These are phyloP conservation scores for Micronycteris hirsuta DNA, from an alignment of 2,113 vertebrate species.

Conservation along the genomic window DNA sequence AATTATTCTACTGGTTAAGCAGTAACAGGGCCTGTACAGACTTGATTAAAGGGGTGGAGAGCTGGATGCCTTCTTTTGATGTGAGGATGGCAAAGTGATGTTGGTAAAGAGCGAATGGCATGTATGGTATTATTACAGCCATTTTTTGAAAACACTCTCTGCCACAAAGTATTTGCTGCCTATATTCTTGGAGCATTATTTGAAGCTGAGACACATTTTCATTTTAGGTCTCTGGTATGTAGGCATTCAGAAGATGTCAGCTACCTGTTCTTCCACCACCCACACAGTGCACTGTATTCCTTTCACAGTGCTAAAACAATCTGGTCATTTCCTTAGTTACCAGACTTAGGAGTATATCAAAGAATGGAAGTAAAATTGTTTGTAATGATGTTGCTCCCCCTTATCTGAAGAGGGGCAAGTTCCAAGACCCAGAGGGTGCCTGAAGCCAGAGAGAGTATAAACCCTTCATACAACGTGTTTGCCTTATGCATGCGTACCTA, in stretches of 20 bases:
- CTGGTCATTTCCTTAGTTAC: not conserved
- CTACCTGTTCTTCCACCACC: not conserved
- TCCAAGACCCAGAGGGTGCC: not conserved
- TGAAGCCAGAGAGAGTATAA: not conserved
- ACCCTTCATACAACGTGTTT: not conserved
- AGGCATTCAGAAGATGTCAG: not conserved
- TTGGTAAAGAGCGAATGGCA: not conserved
- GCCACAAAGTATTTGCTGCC: not conserved
- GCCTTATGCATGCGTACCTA: not conserved
- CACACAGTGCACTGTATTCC: not conserved
- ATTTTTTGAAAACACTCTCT: not conserved
- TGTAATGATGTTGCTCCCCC: too few relatives aligned
- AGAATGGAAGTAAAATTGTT: not conserved
- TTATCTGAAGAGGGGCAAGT: not conserved
- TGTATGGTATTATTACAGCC: not conserved
- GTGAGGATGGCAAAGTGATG: not conserved
- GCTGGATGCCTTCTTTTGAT: not conserved
- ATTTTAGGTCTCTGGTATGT: not conserved
- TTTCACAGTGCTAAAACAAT: not conserved
- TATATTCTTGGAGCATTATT: not conserved
- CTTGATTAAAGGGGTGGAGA: not conserved
- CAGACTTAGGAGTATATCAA: not conserved
- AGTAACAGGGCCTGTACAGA: not conserved
- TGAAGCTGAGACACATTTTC: not conserved
- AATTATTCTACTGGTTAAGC: too few relatives aligned